Evolutionary conservation across 2,113 vertebrate genomes (phyloP), one percentile per base, ranked within the genome.

Genomic region (Stigmatopora argus): DNA sequence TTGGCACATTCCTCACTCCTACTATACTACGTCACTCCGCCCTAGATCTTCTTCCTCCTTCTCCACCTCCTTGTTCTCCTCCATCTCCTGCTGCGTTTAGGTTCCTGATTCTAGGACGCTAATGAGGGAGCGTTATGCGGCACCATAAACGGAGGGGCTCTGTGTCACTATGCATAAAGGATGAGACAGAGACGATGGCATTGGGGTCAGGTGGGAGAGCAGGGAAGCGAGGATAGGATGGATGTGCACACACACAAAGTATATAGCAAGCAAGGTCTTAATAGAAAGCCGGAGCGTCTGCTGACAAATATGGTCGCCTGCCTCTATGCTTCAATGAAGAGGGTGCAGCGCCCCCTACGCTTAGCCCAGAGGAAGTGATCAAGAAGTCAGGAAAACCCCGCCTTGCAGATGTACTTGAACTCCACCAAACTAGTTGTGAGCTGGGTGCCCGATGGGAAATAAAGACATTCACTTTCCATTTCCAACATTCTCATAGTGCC

Each of bases 81-180:
- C 26, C 26, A 31, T 90, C 15, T 18, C 19, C 89, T 86, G 89
- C 91, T 79, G 92, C 82, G 86, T 92, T 92, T 90, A 87, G 90
- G 87, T 91, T 92, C 92, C 88, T 71, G 83, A 93, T 91, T 91
- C 89, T 89, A 86, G 89, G 91, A 89, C 71, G 92, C 93, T 96
- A 97, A 97, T 96, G 93, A 98, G 94, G 91, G 89, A 89, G 89
- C 88, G 91, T 93, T 94, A 98, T 96, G 93, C 94, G 90, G 92
- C 87, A 90, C 92, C 93, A 94, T 94, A 95, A 89, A 96, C 91
- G 65, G 81, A 89, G 92, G 91, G 91, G 91, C 91, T 91, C 90
- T 90, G 92, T 94, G 92, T 94, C 93, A 94, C 92, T 88, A 90
- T 94, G 94, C 92, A 93, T 96, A 92, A 92, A 91, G 93, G 92